Evolutionary conservation across 2,888 invertebrate genomes (phyloP).

Genomic region (Ormyrus nitidulus): DNA sequence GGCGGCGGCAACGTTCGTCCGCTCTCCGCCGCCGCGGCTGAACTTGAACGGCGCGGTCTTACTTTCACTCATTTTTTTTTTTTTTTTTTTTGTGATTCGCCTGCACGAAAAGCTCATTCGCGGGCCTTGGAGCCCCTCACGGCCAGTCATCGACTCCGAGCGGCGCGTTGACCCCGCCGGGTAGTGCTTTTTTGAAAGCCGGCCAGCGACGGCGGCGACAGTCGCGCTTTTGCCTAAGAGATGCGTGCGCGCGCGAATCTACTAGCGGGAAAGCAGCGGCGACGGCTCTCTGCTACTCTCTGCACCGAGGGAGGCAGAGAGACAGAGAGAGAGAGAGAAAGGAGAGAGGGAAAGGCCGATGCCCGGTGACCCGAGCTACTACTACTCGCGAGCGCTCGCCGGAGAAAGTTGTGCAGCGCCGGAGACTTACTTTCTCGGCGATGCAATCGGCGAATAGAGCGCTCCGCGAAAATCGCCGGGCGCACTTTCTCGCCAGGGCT

Average conservation of each 20-base stretch:
- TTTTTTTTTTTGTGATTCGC: too few species aligned
- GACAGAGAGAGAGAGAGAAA: slow-evolving; percentile 30
- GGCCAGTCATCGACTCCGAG: too few species aligned
- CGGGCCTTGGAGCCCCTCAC: too few species aligned
- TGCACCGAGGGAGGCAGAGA: slow-evolving; percentile 18
- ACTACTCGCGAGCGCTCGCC: slow-evolving; percentile 11
- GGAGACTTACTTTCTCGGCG: slow-evolving; percentile 51
- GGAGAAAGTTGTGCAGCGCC: slow-evolving; percentile 53
- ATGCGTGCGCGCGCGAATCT: neutral
- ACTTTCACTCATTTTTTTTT: slow-evolving; percentile 31
- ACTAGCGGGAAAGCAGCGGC: slow-evolving; percentile 19
- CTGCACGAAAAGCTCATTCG: too few species aligned
- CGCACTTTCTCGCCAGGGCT: too few species aligned
- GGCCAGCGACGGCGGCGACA: neutral
- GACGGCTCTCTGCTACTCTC: too few species aligned
- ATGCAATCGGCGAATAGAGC: too few species aligned
- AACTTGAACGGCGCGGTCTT: slow-evolving; percentile 37
- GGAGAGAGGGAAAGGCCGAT: slow-evolving; percentile 50
- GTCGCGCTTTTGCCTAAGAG: neutral
- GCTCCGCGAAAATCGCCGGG: too few species aligned
- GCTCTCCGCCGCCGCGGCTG: slow-evolving; percentile 40
- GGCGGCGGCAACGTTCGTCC: neutral
- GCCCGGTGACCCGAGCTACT: slow-evolving; percentile 54
- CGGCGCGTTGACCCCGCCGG: too few species aligned
- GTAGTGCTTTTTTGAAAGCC: too few species aligned